Base-by-base conservation (phyloP, 2,113 vertebrate species). In the Tor tambroides region DNA sequence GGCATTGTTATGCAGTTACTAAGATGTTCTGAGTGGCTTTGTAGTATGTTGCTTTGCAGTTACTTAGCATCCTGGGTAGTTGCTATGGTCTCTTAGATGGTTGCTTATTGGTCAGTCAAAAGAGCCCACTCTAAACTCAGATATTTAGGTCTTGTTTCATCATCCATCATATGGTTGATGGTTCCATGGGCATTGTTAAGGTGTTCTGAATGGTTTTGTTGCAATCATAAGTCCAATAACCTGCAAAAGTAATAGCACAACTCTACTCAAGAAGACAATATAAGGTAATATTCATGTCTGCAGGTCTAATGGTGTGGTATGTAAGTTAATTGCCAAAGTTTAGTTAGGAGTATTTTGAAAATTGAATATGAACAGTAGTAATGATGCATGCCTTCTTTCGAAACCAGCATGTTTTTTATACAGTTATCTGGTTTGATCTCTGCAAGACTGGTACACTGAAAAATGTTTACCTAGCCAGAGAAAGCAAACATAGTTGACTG, bases 401-500 rank as follows among this genome's bases (percentile, higher is more conserved):
- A 67, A 67, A 82, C n/a, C 61, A 46, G 59, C 32, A 38, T 61
- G 54, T n/a, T 80, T 80, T 86, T 86, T 43, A 23, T 21, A 56
- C 6, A 35, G 28, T 56, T 86, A 67, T 71, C 46, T 86, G 28
- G 43, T 61, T 80, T 80, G 86, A 80, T 87, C 65, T 61, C 69
- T 82, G 69, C 19, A 26, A 59, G 78, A 32, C 83, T 56, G 61
- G 63, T 67, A 65, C 63, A 43, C 41, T 51, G 4, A 23, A 51
- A 82, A 63, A 67, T 19, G 43, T 56, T 65, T 72, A 43, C 80
- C 38, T 87, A 65, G 54, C 28, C 17, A 63, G 63, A 41, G 85
- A 65, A 80, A 51, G 61, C 80, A 76, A 49, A 83, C 21, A 41
- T 43, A 30, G 38, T 83, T 38, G 51, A 75, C 54, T 35, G 51